Evolutionary conservation across 2,113 vertebrate genomes (phyloP), one percentile per base, ranked within the genome.

Genomic region (Butorides virescens): DNA sequence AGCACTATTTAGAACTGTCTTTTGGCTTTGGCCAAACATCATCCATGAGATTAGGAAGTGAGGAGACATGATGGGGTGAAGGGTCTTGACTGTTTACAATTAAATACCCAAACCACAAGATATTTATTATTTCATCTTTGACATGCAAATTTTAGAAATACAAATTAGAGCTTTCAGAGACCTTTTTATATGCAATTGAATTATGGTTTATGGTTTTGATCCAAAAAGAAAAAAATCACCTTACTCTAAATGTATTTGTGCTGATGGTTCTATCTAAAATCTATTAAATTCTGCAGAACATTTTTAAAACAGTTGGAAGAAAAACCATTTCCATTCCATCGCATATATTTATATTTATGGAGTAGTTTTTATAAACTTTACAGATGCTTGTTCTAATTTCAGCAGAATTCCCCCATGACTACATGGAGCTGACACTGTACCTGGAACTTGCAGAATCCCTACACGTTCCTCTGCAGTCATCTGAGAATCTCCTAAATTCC

Each of bases 371-470:
- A 29, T n/a, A 59, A 84, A 18, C 17, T 86, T 75, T 36, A 42
- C 15, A 88, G 72, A 70, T 66, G 42, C 11, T 36, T 2, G 1
- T 36, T 72, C n/a, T 62, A 58, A 4, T 70, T 81, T 39, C 73
- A 72, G 72, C 46, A 90, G 50, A 86, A 62, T 9, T 56, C 9
- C 11, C 13, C 32, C 11, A 1, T 15, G 32, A 15, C 18, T 25
- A 15, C 55, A 58, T 0, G 0, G 39, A 79, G 6, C 20, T 78
- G 0, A 0, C 2, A 0, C 23, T 17, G 7, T 29, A 93, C 77
- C 70, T 65, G 62, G 49, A 86, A 66, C 19, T 29, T 0, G 0
- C 13, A 46, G 50, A 49, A 76, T 2, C 15, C 25, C 47, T 30
- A 26, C 0, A 0, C 5, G 9, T 47, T 67, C 68, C n/a, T 78